Evolutionary conservation across 2,113 vertebrate genomes (phyloP).

Genomic region (Polypterus bichir): DNA sequence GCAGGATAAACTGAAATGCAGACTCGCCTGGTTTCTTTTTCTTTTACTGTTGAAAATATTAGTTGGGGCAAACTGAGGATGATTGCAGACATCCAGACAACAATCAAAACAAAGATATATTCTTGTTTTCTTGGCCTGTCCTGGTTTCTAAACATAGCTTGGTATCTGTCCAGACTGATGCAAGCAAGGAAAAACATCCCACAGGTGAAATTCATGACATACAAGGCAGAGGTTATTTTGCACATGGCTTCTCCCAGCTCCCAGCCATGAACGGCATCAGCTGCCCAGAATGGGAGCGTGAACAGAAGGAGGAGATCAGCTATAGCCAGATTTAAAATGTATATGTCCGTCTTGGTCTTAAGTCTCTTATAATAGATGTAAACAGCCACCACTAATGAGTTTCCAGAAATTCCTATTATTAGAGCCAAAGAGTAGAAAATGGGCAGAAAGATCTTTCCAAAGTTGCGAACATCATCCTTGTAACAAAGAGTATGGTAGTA

Average conservation of each 20-base stretch:
- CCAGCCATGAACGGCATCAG: conserved; percentile 69
- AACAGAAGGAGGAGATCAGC: conserved; percentile 76
- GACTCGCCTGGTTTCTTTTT: conserved; percentile 28
- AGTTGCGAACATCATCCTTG: conserved; percentile 67
- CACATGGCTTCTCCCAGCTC: conserved; percentile 58
- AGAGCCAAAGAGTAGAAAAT: conserved; percentile 60
- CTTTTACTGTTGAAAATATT: conserved; percentile 57
- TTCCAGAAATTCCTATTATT: conserved; percentile 66
- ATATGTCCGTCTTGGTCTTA: conserved; percentile 63
- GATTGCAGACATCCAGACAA: conserved; percentile 6
- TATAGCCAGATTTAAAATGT: conserved; percentile 73
- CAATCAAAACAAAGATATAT: conserved; percentile 34
- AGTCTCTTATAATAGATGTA: conserved; percentile 70
- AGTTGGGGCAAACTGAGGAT: conserved; percentile 62
- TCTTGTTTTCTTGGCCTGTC: conserved; percentile 24
- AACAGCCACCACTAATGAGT: conserved; percentile 61
- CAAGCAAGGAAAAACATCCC: conserved; percentile 83
- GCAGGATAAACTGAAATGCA: conserved; percentile 59
- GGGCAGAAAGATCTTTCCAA: conserved; percentile 66
- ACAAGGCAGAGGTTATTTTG: conserved; percentile 66
- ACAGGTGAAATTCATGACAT: conserved; percentile 76
- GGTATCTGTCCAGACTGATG: conserved; percentile 76
- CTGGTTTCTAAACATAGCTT: conserved; percentile 30
- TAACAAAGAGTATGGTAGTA: conserved; percentile 63
- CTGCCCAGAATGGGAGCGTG: conserved; percentile 82